phyloP scores from a whole-genome alignment of 2,797 vertebrate species.

The Forpus xanthops region DNA sequence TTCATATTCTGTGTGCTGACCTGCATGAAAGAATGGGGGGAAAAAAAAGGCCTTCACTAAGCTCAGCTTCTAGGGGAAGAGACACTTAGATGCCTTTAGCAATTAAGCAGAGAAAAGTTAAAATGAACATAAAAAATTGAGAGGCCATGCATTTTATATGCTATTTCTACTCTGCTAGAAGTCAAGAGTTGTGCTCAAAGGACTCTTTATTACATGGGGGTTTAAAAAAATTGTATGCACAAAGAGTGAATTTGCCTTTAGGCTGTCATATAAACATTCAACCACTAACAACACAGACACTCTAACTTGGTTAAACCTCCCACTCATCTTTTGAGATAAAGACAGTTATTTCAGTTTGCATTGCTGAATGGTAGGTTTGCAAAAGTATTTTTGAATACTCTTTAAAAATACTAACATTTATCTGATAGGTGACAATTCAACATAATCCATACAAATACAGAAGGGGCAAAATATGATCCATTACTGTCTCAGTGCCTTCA shows the following conservation, averaged over 20 bases:
- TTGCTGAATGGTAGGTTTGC: not conserved
- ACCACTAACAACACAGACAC: slow-evolving; percentile 44
- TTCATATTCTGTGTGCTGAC: slow-evolving; percentile 99
- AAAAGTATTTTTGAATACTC: not conserved
- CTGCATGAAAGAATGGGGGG: slow-evolving; percentile 72
- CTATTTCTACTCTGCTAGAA: slow-evolving; percentile 69
- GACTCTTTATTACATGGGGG: slow-evolving; percentile 63
- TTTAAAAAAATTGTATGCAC: slow-evolving; percentile 30
- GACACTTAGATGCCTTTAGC: slow-evolving; percentile 4
- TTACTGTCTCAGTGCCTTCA: not conserved
- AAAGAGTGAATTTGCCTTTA: slow-evolving; percentile 69
- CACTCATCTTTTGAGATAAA: not conserved
- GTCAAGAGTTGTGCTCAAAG: slow-evolving; percentile 79
- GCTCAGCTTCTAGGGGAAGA: slow-evolving; percentile 28
- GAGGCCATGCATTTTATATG: slow-evolving; percentile 74
- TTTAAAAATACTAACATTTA: not conserved
- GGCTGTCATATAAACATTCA: slow-evolving; percentile 46
- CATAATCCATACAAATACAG: not conserved
- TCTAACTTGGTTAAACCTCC: slow-evolving; percentile 31
- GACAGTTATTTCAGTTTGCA: not conserved
- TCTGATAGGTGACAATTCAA: not conserved
- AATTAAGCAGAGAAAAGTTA: slow-evolving; percentile 58
- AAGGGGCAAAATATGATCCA: not conserved
- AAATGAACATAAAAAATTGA: slow-evolving; percentile 55
- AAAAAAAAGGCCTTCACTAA: slow-evolving; percentile 56